Percentiles rank a stretch among this genome's conserved stretches.
These are phyloP conservation scores for Mongoloraphidia duomilia DNA, from an alignment of 2,888 invertebrate genomes.

Conservation along the genomic window DNA sequence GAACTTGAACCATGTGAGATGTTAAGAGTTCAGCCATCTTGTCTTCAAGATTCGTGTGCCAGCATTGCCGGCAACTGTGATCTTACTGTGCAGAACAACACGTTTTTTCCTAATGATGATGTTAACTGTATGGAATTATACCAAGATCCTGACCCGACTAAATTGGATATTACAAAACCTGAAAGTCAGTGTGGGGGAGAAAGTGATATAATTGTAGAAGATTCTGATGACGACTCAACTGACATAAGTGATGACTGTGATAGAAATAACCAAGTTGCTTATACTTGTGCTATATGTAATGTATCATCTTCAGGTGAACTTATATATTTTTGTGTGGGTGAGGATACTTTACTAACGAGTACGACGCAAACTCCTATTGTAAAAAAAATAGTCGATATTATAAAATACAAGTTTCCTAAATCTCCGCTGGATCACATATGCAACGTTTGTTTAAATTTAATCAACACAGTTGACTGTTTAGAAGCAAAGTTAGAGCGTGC, in stretches of 20 bases:
- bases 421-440: conserved; percentile 21
- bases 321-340: conserved; percentile 27
- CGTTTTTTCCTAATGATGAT: neutral
- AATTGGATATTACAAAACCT: neutral
- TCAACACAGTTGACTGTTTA: conserved; percentile 29
- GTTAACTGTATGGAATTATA: neutral
- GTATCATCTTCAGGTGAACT: conserved; percentile 22
- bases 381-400: conserved; percentile 20
- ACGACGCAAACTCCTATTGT: conserved; percentile 26
- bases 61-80: neutral
- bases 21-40: neutral
- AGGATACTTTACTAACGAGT: conserved; percentile 26
- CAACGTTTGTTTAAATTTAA: conserved; percentile 26
- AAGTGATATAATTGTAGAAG: conserved; percentile 30
- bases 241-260: conserved; percentile 22
- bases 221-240: conserved; percentile 24
- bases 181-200: conserved; percentile 13
- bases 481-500: conserved; percentile 24
- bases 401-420: conserved; percentile 16
- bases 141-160: neutral
- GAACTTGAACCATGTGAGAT: neutral
- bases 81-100: neutral
- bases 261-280: conserved; percentile 14
- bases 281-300: conserved; percentile 26
- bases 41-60: neutral